These are phyloP conservation scores for Picathartes gymnocephalus DNA, from an alignment of 2,113 vertebrate species.

Conservation along the genomic window DNA sequence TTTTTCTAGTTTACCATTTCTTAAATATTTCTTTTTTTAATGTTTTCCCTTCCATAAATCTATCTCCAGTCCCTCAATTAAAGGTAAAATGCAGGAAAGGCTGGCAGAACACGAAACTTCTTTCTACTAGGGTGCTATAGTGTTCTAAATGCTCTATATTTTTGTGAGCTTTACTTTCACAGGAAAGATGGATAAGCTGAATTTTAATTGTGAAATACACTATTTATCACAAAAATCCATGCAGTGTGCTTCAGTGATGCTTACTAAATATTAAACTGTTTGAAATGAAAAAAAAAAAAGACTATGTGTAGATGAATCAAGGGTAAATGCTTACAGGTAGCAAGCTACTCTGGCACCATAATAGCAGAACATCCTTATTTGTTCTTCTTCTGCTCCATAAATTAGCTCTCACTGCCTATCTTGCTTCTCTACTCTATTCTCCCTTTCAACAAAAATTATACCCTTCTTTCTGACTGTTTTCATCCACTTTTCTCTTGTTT, in stretches of 20 bases:
- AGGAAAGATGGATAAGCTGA: background rate
- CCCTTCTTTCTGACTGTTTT: background rate
- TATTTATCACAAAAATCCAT: background rate
- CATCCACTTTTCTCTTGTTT: background rate
- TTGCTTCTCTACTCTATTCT: background rate
- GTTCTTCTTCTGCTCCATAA: background rate
- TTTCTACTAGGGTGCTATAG: background rate
- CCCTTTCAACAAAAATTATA: background rate
- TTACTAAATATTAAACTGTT: background rate
- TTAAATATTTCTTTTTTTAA: constrained; percentile 6
- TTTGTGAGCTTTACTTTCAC: background rate
- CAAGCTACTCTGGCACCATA: background rate
- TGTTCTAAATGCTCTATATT: background rate
- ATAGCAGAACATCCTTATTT: background rate
- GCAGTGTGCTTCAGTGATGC: background rate
- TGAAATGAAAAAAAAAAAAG: background rate
- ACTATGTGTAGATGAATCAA: background rate
- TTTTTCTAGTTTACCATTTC: constrained; percentile 39
- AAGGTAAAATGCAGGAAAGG: background rate
- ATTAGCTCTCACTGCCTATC: background rate
- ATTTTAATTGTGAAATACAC: background rate
- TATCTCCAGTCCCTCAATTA: background rate
- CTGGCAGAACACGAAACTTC: background rate
- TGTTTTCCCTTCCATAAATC: background rate
- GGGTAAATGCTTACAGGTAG: background rate